Evolutionary conservation across 2,113 vertebrate genomes (phyloP).

Genomic region (Podarcis raffonei): DNA sequence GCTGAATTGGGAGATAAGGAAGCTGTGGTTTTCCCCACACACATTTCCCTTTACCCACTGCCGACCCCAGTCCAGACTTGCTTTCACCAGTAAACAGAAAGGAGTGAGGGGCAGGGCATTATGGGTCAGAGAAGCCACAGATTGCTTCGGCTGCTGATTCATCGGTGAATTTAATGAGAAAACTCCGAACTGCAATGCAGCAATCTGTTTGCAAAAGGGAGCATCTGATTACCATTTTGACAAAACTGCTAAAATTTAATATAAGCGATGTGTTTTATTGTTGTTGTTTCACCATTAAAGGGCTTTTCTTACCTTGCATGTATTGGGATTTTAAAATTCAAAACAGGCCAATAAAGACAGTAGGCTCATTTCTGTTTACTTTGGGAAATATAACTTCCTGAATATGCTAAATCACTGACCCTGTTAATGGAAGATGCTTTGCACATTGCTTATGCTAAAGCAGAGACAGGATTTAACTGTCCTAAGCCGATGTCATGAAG

Average conservation of each 20-base stretch:
- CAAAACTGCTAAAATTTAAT: neutral
- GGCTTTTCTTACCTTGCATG: neutral
- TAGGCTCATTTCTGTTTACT: neutral
- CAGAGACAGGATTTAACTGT: neutral
- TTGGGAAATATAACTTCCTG: neutral
- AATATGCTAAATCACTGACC: neutral
- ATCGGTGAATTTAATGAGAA: neutral
- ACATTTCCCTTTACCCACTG: too few species aligned
- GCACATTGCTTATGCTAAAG: fast-evolving
- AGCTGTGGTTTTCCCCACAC: neutral
- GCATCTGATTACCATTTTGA: neutral
- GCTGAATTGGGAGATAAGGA: neutral
- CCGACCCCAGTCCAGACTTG: too few species aligned
- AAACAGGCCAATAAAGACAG: fast-evolving
- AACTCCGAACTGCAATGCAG: neutral
- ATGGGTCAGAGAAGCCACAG: neutral
- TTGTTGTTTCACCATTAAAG: neutral
- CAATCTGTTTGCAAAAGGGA: neutral
- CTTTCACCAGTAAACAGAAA: neutral
- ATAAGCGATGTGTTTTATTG: neutral
- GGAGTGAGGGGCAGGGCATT: too few species aligned
- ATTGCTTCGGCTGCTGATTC: neutral
- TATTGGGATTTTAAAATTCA: neutral
- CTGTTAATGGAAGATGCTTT: neutral
- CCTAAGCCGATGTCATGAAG: neutral